Evolutionary conservation across 2,113 vertebrate species (phyloP), one percentile per base, ranked within the genome.

Genomic region (Capreolus pygargus): DNA sequence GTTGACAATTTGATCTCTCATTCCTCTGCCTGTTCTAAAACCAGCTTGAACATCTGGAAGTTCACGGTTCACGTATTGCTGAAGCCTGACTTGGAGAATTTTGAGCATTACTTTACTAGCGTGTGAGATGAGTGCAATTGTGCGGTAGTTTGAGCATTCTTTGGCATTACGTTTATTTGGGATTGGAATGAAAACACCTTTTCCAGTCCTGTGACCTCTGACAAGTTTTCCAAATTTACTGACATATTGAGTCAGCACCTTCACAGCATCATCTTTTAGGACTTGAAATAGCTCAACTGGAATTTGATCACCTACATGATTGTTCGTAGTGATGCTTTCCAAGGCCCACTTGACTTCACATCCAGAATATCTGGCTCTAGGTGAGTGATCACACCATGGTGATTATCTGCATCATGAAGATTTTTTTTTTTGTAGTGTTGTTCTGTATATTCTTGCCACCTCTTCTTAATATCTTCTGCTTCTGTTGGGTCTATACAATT

Each of bases 21-120:
- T 33, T 64, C 60, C 60, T 64, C 60, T 64, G 14, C 60, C 60
- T 33, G 33, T 64, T 64, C 14, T 64, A 64, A 64, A 64, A 7
- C 60, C 60, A 64, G 14, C 30, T 64, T 64, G 14, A 33, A 16
- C 60, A 64, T 33, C 1, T 64, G 60, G 6, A 64, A 64, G 14
- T 33, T 33, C 14, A 16, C 0, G 3, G 14, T 64, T 33, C 60
- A 64, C 0, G 0, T 33, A 33, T 64, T 64, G 14, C 30, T 33
- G 13, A 64, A 64, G 60, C 30, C 6, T 64, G 14, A 3, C 14
- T 64, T 8, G 3, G 30, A 64, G 15, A 64, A 33, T 64, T 64
- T 64, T 64, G 60, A 64, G 30, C 14, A 64, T 33, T 33, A 8
- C 30, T 7, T 64, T 33, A 64, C 30, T 64, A 33, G 30, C 30